Evolutionary conservation across 2,113 vertebrate species (phyloP).

Genomic region (Laticauda laticaudata): DNA sequence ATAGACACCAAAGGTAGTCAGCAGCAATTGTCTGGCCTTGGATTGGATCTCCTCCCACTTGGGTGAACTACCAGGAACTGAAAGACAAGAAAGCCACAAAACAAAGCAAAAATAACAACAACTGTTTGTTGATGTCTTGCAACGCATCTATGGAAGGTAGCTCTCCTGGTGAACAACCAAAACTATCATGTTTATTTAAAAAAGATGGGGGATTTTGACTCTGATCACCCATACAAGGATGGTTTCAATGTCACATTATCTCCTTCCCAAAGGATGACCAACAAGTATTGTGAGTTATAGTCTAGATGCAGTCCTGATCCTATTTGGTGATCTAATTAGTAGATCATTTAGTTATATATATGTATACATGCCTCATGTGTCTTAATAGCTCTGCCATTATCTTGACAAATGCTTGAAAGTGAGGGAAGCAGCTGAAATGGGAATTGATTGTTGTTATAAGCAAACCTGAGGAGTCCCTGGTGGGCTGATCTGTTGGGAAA

Average conservation of each 20-base stretch:
- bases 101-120: background rate
- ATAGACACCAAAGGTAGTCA: constrained; percentile 85
- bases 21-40: constrained; percentile 83
- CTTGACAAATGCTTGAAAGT: background rate
- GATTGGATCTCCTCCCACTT: constrained; percentile 94
- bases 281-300: background rate
- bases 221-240: background rate
- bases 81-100: constrained; percentile 29
- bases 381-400: background rate
- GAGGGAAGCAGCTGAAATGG: background rate
- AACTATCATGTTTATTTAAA: background rate
- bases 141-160: background rate
- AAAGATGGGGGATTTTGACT: background rate
- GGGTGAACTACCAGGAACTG: constrained; percentile 84
- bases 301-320: background rate
- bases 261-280: background rate
- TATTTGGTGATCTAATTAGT: background rate
- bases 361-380: background rate
- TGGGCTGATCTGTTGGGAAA: background rate
- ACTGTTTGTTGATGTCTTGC: background rate
- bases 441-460: background rate
- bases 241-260: background rate
- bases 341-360: background rate
- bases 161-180: background rate
- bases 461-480: background rate